Base-by-base conservation (phyloP, 2,888 invertebrate species). In the Sisyra nigra region DNA sequence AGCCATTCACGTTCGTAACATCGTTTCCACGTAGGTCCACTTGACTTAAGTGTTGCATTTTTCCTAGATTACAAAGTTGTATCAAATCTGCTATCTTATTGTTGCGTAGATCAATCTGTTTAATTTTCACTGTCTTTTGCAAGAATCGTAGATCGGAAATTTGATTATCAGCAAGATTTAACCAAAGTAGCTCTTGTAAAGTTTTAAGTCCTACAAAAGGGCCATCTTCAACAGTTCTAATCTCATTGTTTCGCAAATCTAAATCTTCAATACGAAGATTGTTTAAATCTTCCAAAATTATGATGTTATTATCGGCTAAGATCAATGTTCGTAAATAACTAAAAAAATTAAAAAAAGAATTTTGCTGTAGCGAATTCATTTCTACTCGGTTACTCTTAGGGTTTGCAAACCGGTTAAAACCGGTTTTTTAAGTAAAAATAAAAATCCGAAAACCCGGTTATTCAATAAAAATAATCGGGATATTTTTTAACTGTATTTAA, bases 281-380 rank as follows among this genome's bases (percentile, higher is more conserved):
- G 49, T 68, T 69, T 45, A 77, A 57, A 53, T 74, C 72, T 54
- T 72, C 70, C 2, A 76, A 55, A 10, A 59, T 57, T 49, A 66
- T 62, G 42, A 77, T 74, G 45, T 68, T 61, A 53, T 77, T 77
- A 49, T 69, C 67, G 0, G 75, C 74, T 29, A 77, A 55, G 52
- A 76, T 70, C 38, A 77, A 58, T 13, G 68, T 66, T 14, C 67
- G 64, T 11, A 77, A 61, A 54, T 68, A 72, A 51, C 74, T 76
- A 49, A 38, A 57, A 57, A 35, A 41, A 34, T 18, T 31, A n/a
- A 11, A 36, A n/a, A n/a, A n/a, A n/a, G n/a, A n/a, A n/a, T n/a
- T n/a, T n/a, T n/a, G n/a, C n/a, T n/a, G n/a, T n/a, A n/a, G n/a
- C n/a, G n/a, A n/a, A n/a, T n/a, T n/a, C n/a, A n/a, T n/a, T n/a